phyloP scores from a whole-genome alignment of 1,140 invertebrate species.

The Matsumurasca onukii region DNA sequence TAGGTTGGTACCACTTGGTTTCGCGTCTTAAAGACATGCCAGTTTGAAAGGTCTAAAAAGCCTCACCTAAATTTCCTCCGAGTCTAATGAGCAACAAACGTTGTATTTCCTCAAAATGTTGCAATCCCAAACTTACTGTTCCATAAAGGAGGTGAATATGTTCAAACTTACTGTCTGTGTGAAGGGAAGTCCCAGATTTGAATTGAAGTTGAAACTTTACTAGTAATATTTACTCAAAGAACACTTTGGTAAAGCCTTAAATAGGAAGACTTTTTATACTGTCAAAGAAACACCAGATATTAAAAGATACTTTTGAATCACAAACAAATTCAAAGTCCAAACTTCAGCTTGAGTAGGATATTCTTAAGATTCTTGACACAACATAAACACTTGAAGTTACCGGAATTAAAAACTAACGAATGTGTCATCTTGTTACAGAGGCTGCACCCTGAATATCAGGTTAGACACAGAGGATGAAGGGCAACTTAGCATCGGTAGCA shows the following conservation, averaged over 20 bases:
- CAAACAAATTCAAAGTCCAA: too few relatives aligned
- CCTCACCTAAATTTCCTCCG: background rate
- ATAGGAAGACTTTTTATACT: too few relatives aligned
- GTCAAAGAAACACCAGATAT: too few relatives aligned
- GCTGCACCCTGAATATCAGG: slow-evolving; percentile 73
- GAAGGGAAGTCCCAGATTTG: background rate
- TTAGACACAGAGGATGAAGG: slow-evolving; percentile 65
- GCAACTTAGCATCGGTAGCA: slow-evolving; percentile 56
- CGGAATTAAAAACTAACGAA: too few relatives aligned
- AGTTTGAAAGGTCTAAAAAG: background rate
- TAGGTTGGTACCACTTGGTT: slow-evolving; percentile 45
- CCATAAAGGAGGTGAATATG: background rate
- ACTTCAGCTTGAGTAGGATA: too few relatives aligned
- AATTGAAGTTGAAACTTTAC: too few relatives aligned
- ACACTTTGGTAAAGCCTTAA: too few relatives aligned
- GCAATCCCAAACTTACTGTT: background rate
- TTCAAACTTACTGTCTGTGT: background rate
- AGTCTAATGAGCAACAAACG: background rate
- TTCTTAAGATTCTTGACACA: too few relatives aligned
- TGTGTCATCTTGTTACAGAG: too few relatives aligned
- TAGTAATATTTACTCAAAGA: too few relatives aligned
- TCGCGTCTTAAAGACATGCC: background rate
- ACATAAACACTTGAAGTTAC: too few relatives aligned
- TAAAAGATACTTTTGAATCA: too few relatives aligned
- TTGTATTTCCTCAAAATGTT: background rate